phyloP scores from a whole-genome alignment of 2,113 vertebrate genomes.

The Tauraco erythrolophus region DNA sequence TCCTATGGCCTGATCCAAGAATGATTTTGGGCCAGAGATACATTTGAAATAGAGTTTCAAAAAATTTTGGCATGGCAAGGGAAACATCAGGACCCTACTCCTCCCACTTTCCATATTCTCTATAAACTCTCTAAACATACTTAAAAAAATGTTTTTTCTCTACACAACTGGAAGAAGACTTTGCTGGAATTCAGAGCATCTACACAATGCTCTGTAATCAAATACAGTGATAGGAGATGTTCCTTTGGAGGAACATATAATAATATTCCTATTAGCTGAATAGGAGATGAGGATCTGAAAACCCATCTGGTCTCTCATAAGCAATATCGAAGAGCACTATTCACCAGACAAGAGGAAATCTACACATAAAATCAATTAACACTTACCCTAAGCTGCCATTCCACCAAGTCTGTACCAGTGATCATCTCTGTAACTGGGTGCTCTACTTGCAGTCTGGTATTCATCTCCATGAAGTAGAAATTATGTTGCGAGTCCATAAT shows the following conservation, averaged over 20 bases:
- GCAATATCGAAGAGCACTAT: background rate
- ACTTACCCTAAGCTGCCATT: slow-evolving; percentile 95
- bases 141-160: background rate
- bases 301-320: background rate
- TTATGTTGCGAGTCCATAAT: slow-evolving; percentile 97
- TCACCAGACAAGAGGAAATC: background rate
- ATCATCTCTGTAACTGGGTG: slow-evolving; percentile 98
- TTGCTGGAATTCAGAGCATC: background rate
- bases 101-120: background rate
- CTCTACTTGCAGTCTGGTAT: slow-evolving; percentile 96
- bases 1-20: background rate
- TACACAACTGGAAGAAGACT: background rate
- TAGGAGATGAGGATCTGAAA: background rate
- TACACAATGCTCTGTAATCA: background rate
- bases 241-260: too few relatives aligned
- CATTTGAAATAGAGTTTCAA: background rate
- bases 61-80: background rate
- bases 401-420: slow-evolving; percentile 96
- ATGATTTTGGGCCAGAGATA: background rate
- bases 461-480: slow-evolving; percentile 99
- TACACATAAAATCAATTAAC: background rate
- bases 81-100: background rate
- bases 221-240: background rate
- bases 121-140: background rate
- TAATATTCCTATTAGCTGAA: background rate